Percentiles rank a stretch among this genome's conserved stretches.
These are phyloP conservation scores for Anseranas semipalmata DNA, from an alignment of 2,113 vertebrate species.

Conservation along the genomic window DNA sequence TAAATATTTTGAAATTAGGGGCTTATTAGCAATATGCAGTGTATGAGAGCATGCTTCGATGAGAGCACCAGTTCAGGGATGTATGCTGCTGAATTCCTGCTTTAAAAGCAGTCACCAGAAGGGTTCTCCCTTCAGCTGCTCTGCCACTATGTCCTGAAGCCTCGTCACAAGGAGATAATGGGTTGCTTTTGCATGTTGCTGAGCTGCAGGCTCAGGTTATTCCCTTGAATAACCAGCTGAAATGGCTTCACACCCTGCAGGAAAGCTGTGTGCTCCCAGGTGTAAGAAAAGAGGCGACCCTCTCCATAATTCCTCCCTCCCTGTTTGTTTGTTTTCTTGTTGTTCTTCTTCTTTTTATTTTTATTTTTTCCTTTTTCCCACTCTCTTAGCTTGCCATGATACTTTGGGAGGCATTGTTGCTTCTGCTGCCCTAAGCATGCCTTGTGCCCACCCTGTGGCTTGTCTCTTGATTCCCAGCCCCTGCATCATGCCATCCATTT, in stretches of 20 bases:
- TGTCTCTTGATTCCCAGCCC: neutral
- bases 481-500: neutral
- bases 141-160: neutral
- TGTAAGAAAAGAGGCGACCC: neutral
- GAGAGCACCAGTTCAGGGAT: neutral
- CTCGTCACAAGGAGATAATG: accelerated
- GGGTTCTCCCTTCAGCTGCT: neutral
- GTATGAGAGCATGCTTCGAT: neutral
- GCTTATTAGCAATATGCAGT: neutral
- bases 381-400: neutral
- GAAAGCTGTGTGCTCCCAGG: neutral
- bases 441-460: neutral
- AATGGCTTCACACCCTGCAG: accelerated
- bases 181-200: neutral
- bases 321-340: neutral
- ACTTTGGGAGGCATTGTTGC: neutral
- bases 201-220: neutral
- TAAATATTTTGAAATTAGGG: constrained; percentile 37
- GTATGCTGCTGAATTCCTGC: neutral
- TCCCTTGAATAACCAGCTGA: neutral
- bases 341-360: neutral
- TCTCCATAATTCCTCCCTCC: neutral
- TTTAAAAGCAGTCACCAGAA: neutral
- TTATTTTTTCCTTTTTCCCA: accelerated
- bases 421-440: neutral